Percentiles rank a stretch among this genome's conserved stretches.
Conservation (phyloP, 2,113 vertebrate genomes). For the Apodemus sylvaticus region DNA sequence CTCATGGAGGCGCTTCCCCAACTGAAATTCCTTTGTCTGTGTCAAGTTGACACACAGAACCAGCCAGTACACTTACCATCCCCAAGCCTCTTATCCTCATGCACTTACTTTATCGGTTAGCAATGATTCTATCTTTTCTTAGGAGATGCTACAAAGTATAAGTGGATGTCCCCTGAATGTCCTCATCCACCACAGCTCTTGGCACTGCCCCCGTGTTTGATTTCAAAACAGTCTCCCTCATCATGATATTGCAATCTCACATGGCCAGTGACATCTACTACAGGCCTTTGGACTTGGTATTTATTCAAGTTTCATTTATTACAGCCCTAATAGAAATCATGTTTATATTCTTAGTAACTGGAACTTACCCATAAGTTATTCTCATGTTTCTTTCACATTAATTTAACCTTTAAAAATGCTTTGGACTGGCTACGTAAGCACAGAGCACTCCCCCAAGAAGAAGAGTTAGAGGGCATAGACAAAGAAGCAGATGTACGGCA, state of each 20-base stretch:
- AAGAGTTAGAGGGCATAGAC: background rate
- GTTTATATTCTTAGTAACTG: background rate
- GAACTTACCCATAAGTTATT: background rate
- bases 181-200: background rate
- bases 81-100: background rate
- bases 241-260: background rate
- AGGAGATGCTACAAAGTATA: background rate
- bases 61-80: background rate
- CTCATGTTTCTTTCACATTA: background rate
- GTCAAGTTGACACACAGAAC: no score
- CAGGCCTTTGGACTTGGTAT: background rate
- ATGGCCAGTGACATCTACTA: background rate
- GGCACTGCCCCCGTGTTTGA: background rate
- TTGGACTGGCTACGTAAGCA: conserved; percentile 6
- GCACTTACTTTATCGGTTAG: background rate
- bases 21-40: no score
- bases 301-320: background rate
- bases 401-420: conserved; percentile 20
- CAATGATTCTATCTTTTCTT: background rate
- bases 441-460: background rate
- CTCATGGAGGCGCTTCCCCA: no score
- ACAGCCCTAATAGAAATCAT: background rate
- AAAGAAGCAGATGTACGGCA: background rate
- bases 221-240: background rate
- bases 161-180: no score